Evolutionary conservation across 2,888 invertebrate species (phyloP), one percentile per base, ranked within the genome.

Genomic region (Parapristionchus giblindavisi): DNA sequence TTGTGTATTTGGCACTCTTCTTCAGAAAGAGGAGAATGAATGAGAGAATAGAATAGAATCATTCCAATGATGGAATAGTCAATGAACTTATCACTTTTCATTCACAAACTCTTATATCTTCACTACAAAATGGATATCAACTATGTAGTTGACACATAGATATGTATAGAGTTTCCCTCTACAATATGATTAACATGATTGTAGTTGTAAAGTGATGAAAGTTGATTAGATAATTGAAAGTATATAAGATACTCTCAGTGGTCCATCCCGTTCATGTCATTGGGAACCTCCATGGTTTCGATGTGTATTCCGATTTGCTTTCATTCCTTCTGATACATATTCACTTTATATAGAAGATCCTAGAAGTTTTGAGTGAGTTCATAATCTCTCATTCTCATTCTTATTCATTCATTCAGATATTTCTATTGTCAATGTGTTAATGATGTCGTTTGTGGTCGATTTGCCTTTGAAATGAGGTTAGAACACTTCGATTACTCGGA

Each of bases 271-370:
- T 38, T 77, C 79, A 32, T 83, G 84, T 21, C 83, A 81, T 85
- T 95, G 95, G 95, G 89, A 95, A 81, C 95, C 95, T 0, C 94
- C 95, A 3, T 92, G 92, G 34, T 94, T 94, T 87, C 92, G 94
- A 0, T 95, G 95, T 88, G 91, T 95, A 51, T 94, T 94, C 90
- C 92, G 95, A 63, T 92, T 95, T 63, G 93, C 94, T 14, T 95
- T 94, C 90, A 94, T 95, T 85, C 95, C 95, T 4, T 91, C 92
- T 29, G 94, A 95, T 70, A 93, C 94, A 0, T 93, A 93, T 3
- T 93, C 93, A 76, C 90, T 95, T 71, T 93, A 94, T 0, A 93
- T 93, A 88, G 91, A 92, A 81, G 95, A 95, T 90, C 91, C 94
- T 21, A 92, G 93, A 29, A 93, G 94, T 0, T 91, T 96, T 85